A percentile compares a stretch with the other conserved stretches of the same genome.
Conservation (phyloP, 92 coral and sea anemone species). For the Porites cylindrica region DNA sequence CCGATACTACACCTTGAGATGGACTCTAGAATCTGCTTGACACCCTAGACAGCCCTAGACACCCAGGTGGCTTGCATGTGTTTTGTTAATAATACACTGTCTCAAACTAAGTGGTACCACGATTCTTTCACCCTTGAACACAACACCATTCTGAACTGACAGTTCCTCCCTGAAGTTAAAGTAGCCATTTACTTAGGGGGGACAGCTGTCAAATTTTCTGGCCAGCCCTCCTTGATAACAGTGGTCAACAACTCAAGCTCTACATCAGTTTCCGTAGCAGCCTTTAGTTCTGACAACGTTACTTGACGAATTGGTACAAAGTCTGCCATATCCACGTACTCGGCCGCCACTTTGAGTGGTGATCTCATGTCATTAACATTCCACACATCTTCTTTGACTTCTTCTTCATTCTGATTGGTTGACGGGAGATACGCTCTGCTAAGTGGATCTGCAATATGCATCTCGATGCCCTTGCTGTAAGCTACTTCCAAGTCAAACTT, state of each 20-base stretch:
- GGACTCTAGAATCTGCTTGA: too few species aligned
- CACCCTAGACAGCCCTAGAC: too few species aligned
- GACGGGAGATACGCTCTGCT: constrained; percentile 31
- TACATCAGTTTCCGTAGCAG: constrained; percentile 34
- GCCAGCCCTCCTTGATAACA: not conserved
- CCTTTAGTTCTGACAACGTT: constrained; percentile 22
- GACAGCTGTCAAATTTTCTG: not conserved
- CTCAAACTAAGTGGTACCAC: constrained; percentile 4
- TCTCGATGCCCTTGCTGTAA: constrained; percentile 25
- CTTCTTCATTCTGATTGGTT: not conserved
- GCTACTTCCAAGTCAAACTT: constrained; percentile 36
- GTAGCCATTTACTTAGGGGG: not conserved
- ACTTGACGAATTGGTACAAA: constrained; percentile 25
- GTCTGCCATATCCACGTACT: constrained; percentile 35
- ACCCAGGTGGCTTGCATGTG: too few species aligned
- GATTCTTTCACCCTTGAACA: not conserved
- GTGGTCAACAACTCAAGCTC: constrained; percentile 25
- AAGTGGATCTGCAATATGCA: constrained; percentile 26
- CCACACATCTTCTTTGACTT: constrained; percentile 11
- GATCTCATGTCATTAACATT: constrained; percentile 9
- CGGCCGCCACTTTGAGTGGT: constrained; percentile 38
- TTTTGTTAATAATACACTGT: not conserved
- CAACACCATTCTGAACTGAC: not conserved
- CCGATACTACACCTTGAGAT: too few species aligned
- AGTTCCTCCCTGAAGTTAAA: not conserved